These are phyloP conservation scores for Pemphigus obesinymphae DNA, from an alignment of 1,140 invertebrate species.

Conservation along the genomic window DNA sequence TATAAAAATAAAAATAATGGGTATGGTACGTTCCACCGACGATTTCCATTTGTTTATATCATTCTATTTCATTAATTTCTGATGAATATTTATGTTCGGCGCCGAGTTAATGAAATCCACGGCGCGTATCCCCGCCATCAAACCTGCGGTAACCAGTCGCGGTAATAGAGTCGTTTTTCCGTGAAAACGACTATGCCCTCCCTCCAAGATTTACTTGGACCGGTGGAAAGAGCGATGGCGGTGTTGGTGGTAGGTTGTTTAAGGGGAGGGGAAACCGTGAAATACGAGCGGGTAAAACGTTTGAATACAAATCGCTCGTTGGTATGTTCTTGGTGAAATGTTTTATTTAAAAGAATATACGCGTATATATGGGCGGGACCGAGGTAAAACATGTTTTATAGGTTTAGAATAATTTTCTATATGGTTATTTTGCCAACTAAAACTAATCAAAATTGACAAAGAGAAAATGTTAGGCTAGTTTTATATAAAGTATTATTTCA, in stretches of 20 bases:
- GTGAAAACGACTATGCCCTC: conserved; percentile 3
- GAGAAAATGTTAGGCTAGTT: background rate
- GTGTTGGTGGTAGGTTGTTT: background rate
- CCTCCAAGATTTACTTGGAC: background rate
- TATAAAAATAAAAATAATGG: no score
- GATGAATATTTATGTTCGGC: conserved; percentile 38
- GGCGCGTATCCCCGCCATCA: background rate
- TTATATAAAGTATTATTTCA: background rate
- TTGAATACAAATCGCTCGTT: conserved; percentile 35
- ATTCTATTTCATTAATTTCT: conserved; percentile 41
- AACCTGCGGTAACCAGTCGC: conserved; percentile 29
- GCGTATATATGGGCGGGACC: background rate
- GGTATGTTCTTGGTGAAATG: conserved; percentile 2
- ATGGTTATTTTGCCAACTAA: background rate
- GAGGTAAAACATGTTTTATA: conserved; percentile 6
- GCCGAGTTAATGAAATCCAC: conserved; percentile 29
- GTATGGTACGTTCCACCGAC: background rate
- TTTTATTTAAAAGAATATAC: conserved; percentile 1
- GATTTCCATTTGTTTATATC: conserved; percentile 39
- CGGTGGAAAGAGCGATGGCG: background rate
- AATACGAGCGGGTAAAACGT: conserved; percentile 38
- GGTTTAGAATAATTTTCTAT: background rate
- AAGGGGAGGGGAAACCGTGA: conserved; percentile 17
- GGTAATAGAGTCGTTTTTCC: conserved; percentile 39
- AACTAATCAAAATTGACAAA: background rate